phyloP scores from a whole-genome alignment of 2,797 vertebrate species.

The Tapera naevia region DNA sequence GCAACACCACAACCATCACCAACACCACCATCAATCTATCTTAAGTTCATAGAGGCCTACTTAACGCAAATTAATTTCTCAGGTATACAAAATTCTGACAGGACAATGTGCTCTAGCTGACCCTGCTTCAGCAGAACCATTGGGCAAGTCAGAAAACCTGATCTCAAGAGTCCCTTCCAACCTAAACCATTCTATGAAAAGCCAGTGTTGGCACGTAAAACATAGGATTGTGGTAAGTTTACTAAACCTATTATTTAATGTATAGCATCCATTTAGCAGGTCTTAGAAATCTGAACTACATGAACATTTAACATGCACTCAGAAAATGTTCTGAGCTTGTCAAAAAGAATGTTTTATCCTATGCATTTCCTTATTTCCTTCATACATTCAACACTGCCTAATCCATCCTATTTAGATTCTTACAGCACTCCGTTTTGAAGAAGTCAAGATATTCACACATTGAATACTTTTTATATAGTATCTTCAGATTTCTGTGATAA shows the following conservation, averaged over 20 bases:
- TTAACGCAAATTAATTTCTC: background rate
- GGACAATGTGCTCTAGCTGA: background rate
- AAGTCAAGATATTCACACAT: background rate
- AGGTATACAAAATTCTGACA: background rate
- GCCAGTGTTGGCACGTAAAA: background rate
- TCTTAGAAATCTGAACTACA: background rate
- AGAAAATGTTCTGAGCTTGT: background rate
- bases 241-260: background rate
- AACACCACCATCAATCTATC: background rate
- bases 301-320: background rate
- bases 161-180: background rate
- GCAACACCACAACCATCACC: background rate
- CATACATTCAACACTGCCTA: background rate
- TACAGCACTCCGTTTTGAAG: background rate
- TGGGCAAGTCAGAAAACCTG: background rate
- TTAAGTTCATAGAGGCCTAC: background rate
- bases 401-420: background rate
- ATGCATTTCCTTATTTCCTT: background rate
- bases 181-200: background rate
- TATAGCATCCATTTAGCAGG: background rate
- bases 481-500: background rate
- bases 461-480: background rate
- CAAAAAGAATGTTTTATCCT: background rate
- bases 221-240: background rate
- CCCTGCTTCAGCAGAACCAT: background rate